Evolutionary conservation across 2,113 vertebrate species (phyloP).

Genomic region (Nymphicus hollandicus): DNA sequence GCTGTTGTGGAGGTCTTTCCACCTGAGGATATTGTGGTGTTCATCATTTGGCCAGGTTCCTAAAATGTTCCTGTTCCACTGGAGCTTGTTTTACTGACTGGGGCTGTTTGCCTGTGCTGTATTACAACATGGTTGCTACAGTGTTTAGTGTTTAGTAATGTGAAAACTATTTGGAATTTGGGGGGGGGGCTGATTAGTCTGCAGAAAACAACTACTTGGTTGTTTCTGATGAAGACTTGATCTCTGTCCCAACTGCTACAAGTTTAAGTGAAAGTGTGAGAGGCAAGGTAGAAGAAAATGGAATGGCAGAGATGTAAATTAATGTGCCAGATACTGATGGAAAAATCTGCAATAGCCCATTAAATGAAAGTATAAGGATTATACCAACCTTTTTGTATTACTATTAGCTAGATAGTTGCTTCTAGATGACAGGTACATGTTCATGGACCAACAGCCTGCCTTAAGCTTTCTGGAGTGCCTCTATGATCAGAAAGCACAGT

Average conservation of each 20-base stretch:
- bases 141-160: not conserved
- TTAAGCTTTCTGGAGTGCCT: not conserved
- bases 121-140: rapidly evolving
- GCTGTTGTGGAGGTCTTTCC: not conserved
- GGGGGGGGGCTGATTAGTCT: not conserved
- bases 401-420: not conserved
- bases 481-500: not conserved
- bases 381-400: not conserved
- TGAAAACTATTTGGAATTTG: not conserved
- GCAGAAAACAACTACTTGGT: not conserved
- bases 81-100: not conserved
- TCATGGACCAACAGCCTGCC: rapidly evolving
- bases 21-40: no score
- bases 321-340: no score
- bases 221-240: not conserved
- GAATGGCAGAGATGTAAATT: not conserved
- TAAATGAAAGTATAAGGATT: not conserved
- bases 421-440: not conserved
- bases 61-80: not conserved
- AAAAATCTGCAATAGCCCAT: not conserved
- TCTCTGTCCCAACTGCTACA: not conserved
- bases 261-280: not conserved
- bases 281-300: not conserved
- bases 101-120: not conserved
- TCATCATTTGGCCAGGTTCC: not conserved